Evolutionary conservation across 2,888 invertebrate genomes (phyloP).

Genomic region (Rhingia campestris): DNA sequence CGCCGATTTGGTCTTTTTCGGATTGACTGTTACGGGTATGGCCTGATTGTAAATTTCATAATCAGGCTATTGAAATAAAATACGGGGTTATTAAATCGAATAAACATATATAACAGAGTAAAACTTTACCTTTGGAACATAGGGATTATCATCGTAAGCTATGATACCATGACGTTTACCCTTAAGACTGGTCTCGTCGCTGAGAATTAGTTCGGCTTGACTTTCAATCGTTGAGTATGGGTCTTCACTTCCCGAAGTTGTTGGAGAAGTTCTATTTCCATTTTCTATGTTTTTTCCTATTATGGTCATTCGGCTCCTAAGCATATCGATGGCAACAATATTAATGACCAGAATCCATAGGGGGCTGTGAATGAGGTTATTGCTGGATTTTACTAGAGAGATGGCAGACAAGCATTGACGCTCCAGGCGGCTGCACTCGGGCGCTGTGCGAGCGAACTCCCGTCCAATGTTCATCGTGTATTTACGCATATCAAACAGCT

Average conservation of each 20-base stretch:
- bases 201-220: conserved; percentile 81
- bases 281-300: conserved; percentile 82
- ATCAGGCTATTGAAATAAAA: conserved; percentile 78
- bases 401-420: conserved; percentile 88
- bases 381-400: conserved; percentile 87
- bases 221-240: conserved; percentile 82
- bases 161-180: conserved; percentile 79
- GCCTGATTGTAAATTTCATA: conserved; percentile 79
- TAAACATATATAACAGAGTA: neutral
- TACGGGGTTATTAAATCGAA: neutral
- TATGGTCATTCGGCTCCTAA: conserved; percentile 86
- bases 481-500: conserved; percentile 89
- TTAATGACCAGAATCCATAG: conserved; percentile 92
- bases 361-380: conserved; percentile 88
- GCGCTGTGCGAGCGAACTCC: conserved; percentile 87
- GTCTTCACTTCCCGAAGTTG: conserved; percentile 80
- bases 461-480: conserved; percentile 87
- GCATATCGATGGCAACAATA: conserved; percentile 90
- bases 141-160: conserved; percentile 80
- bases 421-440: conserved; percentile 87
- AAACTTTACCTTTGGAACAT: conserved; percentile 80
- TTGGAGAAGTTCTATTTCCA: conserved; percentile 78
- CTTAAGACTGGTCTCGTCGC: conserved; percentile 79
- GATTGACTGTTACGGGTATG: conserved; percentile 75
- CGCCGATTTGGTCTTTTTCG: conserved; percentile 72